phyloP scores from a whole-genome alignment of 2,888 invertebrate genomes.

The Digitonthophagus gazella region DNA sequence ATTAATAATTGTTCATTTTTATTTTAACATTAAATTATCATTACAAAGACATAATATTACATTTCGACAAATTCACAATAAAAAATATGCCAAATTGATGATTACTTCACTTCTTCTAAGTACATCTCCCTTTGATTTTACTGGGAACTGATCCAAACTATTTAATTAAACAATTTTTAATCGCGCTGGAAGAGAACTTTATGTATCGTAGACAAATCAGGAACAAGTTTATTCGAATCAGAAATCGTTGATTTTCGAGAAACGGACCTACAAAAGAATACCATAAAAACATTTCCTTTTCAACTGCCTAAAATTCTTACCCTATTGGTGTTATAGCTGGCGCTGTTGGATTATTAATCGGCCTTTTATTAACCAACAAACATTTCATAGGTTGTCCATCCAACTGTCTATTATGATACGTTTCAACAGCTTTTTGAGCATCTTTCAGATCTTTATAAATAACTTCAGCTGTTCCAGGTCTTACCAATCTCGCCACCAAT shows the following conservation, averaged over 20 bases:
- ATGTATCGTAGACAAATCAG: slow-evolving; percentile 68
- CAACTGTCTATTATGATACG: slow-evolving; percentile 89
- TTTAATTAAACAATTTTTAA: slow-evolving; percentile 15
- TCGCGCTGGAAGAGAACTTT: slow-evolving; percentile 62
- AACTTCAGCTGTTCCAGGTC: slow-evolving; percentile 88
- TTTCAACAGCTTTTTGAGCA: slow-evolving; percentile 86
- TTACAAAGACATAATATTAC: too few species aligned
- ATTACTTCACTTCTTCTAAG: too few species aligned
- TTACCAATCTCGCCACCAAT: slow-evolving; percentile 77
- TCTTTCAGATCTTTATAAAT: slow-evolving; percentile 83
- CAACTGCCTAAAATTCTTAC: slow-evolving; percentile 15
- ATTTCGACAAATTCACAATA: too few species aligned
- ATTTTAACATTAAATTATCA: too few species aligned
- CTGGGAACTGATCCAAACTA: slow-evolving; percentile 16
- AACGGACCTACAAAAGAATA: background rate
- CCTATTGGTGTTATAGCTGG: slow-evolving; percentile 44
- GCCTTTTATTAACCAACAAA: slow-evolving; percentile 75
- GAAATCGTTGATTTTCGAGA: slow-evolving; percentile 33
- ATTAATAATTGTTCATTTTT: too few species aligned
- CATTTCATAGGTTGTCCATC: slow-evolving; percentile 95
- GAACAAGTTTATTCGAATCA: slow-evolving; percentile 53
- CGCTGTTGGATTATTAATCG: slow-evolving; percentile 60
- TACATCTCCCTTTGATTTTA: too few species aligned
- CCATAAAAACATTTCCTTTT: background rate
- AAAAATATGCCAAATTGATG: too few species aligned